Percentiles rank a stretch among this genome's conserved stretches.
Evolutionary conservation across 2,113 vertebrate species (phyloP).

Genomic region (Dipodomys stephensi): DNA sequence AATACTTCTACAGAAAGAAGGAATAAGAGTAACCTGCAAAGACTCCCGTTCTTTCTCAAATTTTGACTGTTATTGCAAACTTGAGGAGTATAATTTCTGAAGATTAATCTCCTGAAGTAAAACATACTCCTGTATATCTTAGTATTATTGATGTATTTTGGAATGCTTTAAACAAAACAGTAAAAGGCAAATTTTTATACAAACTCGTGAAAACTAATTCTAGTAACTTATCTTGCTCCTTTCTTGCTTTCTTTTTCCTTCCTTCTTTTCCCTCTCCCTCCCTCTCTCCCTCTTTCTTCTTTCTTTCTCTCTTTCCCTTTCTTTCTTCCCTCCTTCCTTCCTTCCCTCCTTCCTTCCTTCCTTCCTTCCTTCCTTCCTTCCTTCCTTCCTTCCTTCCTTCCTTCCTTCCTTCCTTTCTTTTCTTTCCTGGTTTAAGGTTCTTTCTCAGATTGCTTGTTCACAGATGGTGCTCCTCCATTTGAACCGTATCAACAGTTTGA

Average conservation of each 20-base stretch:
- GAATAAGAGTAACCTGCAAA: not conserved
- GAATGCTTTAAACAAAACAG: not conserved
- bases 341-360: no score
- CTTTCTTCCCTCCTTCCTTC: no score
- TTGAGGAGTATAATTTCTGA: not conserved
- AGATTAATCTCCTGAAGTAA: not conserved
- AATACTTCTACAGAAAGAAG: not conserved
- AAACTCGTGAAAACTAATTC: slow-evolving; percentile 7
- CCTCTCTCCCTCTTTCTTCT: no score
- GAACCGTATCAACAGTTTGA: no score
- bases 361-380: no score
- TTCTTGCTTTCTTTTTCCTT: no score
- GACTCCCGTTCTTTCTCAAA: not conserved
- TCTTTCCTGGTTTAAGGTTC: no score
- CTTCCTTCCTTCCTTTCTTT: no score
- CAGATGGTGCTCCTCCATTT: no score
- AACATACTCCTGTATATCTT: not conserved
- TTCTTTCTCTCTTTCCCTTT: no score
- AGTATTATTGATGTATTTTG: not conserved
- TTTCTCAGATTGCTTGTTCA: no score
- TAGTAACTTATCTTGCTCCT: not conserved
- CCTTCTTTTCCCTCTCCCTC: not conserved
- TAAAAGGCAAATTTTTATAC: not conserved
- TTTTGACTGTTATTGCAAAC: not conserved
- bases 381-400: no score